A percentile compares a stretch with the other conserved stretches of the same genome.
Conservation (phyloP, 2,888 invertebrate species). For the Latrodectus hesperus region DNA sequence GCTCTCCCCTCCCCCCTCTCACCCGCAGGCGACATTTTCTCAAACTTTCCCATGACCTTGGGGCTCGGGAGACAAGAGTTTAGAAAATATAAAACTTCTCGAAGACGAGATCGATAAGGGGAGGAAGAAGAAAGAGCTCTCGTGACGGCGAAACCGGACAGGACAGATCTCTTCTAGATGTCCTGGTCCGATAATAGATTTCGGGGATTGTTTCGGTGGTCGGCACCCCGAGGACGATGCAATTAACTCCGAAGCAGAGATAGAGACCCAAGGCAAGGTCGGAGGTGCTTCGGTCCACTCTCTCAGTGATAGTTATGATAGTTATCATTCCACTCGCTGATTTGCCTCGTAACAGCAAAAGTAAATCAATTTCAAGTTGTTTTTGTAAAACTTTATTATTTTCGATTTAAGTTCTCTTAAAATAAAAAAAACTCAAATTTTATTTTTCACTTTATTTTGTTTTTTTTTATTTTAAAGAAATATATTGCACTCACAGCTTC, state of each 20-base stretch:
- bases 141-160: neutral
- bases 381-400: too few relatives aligned
- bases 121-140: neutral
- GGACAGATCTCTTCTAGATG: neutral
- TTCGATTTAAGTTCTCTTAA: too few relatives aligned
- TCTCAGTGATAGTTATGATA: too few relatives aligned
- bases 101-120: neutral
- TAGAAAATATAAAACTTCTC: neutral
- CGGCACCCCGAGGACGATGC: neutral
- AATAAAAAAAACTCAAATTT: too few relatives aligned
- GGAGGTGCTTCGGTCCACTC: neutral
- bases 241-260: neutral
- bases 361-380: too few relatives aligned
- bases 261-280: neutral
- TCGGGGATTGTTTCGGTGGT: neutral
- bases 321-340: too few relatives aligned
- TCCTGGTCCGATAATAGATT: neutral
- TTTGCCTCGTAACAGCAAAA: too few relatives aligned
- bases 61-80: neutral
- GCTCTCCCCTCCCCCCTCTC: neutral
- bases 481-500: too few relatives aligned
- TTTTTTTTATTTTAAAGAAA: too few relatives aligned
- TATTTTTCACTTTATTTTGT: too few relatives aligned
- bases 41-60: slow-evolving; percentile 68
- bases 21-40: slow-evolving; percentile 31